Conservation (phyloP, 1,140 invertebrate species). For the Lysiphlebus fabarum region DNA sequence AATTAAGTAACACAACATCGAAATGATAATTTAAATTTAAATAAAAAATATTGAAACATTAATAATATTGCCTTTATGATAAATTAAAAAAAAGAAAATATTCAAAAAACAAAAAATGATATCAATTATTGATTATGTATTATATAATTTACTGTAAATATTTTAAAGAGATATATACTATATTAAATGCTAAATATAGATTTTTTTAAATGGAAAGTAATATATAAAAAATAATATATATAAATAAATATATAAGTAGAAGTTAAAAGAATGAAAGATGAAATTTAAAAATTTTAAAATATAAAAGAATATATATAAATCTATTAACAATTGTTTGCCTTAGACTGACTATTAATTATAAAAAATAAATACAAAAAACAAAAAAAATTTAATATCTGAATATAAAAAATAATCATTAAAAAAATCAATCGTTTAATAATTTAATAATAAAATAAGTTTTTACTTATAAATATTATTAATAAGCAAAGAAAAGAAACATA, state of each 20-base stretch:
- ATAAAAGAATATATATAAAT: conserved; percentile 34
- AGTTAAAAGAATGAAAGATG: neutral
- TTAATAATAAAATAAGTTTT: conserved; percentile 50
- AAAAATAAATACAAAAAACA: conserved; percentile 36
- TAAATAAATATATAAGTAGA: conserved; percentile 26
- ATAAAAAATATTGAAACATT: conserved; percentile 43
- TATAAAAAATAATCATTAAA: conserved; percentile 33
- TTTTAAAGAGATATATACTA: conserved; percentile 47
- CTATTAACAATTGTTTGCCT: conserved; percentile 55
- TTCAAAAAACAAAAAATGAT: conserved; percentile 40
- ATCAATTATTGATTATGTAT: conserved; percentile 46
- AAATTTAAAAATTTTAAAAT: neutral
- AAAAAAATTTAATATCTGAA: conserved; percentile 29
- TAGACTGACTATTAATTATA: conserved; percentile 54
- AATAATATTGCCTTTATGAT: conserved; percentile 55
- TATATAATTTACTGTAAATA: conserved; percentile 54
- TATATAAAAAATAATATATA: conserved; percentile 52
- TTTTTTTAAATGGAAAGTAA: conserved; percentile 57
- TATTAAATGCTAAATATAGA: conserved; percentile 55
- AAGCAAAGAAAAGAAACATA: conserved; percentile 33
- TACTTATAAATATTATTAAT: conserved; percentile 53
- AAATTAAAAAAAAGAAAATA: neutral
- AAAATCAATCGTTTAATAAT: conserved; percentile 29
- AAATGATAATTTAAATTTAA: neutral
- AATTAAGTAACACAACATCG: neutral